Evolutionary conservation across 2,797 vertebrate species (phyloP).

Genomic region (Geotrypetes seraphini): DNA sequence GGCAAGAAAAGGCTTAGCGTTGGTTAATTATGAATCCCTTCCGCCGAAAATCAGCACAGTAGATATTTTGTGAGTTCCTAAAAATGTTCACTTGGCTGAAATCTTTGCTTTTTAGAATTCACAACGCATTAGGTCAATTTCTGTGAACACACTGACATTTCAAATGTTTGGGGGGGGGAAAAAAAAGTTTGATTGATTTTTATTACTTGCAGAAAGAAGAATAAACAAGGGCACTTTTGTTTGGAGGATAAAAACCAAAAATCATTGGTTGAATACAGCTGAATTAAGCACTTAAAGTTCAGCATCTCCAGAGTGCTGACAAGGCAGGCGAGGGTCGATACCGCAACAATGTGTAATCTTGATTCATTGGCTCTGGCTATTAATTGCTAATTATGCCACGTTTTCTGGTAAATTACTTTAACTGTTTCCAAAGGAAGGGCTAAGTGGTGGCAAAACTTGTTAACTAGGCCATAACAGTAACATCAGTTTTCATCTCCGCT

Average conservation of each 20-base stretch:
- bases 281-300: conserved; percentile 54
- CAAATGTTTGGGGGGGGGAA: conserved; percentile 20
- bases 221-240: conserved; percentile 33
- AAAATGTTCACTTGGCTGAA: neutral
- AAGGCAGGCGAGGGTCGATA: conserved; percentile 47
- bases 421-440: conserved; percentile 10
- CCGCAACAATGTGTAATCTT: conserved; percentile 39
- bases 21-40: conserved; percentile 2
- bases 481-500: neutral
- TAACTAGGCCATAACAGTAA: neutral
- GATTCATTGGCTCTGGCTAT: conserved; percentile 30
- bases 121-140: conserved; percentile 14
- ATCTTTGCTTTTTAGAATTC: neutral
- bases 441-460: neutral
- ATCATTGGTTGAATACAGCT: conserved; percentile 42
- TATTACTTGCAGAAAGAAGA: conserved; percentile 36
- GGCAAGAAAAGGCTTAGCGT: conserved; percentile 6
- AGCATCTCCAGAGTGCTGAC: conserved; percentile 44
- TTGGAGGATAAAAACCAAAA: conserved; percentile 37
- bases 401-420: conserved; percentile 23
- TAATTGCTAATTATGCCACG: conserved; percentile 43
- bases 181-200: conserved; percentile 39
- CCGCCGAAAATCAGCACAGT: neutral
- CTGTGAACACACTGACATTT: conserved; percentile 43
- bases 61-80: neutral